These are phyloP conservation scores for Euleptes europaea DNA, from an alignment of 2,113 vertebrate genomes.

Conservation along the genomic window DNA sequence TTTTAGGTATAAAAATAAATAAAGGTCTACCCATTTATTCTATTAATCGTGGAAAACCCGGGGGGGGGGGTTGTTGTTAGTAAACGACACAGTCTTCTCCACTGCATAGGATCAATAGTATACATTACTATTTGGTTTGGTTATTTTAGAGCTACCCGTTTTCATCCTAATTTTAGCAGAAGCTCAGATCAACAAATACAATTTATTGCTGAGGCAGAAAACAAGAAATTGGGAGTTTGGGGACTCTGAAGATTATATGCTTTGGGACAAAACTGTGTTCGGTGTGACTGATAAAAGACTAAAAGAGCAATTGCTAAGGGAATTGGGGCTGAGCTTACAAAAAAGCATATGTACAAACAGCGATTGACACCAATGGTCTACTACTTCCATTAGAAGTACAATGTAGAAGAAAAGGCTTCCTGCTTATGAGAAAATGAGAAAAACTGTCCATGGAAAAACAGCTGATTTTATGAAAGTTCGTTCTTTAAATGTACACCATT, in stretches of 20 bases:
- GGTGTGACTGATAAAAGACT: constrained; percentile 14
- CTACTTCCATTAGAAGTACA: not conserved
- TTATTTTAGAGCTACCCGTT: not conserved
- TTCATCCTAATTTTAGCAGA: not conserved
- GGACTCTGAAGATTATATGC: constrained; percentile 11
- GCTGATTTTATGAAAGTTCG: not conserved
- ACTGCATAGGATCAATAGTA: not conserved
- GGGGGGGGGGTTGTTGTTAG: not conserved
- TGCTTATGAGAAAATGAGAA: not conserved
- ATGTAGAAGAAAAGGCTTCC: not conserved
- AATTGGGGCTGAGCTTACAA: constrained; percentile 2
- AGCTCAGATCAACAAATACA: not conserved
- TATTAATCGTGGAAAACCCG: not conserved
- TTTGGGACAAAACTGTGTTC: constrained; percentile 14
- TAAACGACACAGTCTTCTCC: not conserved
- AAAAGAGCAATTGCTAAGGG: constrained; percentile 10
- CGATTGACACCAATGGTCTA: too few relatives aligned
- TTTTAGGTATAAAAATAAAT: not conserved
- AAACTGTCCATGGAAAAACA: not conserved
- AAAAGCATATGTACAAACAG: not conserved
- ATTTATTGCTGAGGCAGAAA: not conserved
- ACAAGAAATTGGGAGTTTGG: constrained; percentile 2
- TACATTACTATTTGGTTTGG: not conserved
- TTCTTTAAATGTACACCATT: not conserved
- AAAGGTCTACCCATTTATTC: not conserved